Base-by-base conservation (phyloP, 2,888 invertebrate species). In the Aphodius sticticus region DNA sequence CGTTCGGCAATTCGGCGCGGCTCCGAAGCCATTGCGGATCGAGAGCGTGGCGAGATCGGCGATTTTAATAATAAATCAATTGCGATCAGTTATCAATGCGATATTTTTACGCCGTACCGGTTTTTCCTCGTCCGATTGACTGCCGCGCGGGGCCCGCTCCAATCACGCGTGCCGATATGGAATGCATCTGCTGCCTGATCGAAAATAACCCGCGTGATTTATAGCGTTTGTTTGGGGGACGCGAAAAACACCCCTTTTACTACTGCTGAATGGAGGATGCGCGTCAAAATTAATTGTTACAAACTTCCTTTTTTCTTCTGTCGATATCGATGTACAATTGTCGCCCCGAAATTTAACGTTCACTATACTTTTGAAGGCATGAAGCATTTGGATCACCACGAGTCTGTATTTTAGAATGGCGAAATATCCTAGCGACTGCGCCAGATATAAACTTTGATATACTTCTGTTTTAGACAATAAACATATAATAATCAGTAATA, bases 121-220 rank as follows among this genome's bases (percentile, higher is more conserved):
- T 87, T 86, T 85, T 86, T 86, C 85, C 87, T 82, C 87, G 88
- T 87, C 87, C 86, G 86, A 86, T 85, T 87, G 86, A 87, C 86
- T 85, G 86, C 83, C 53, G 53, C 53, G 53, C 53, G 53, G 53
- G 12, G 84, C 83, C 83, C 83, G 83, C 84, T 84, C 88, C 88
- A 88, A 88, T 88, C 88, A 87, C 87, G 86, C 87, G 87, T 87
- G 86, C 85, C 84, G 86, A 86, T 86, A 85, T 86, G 87, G 84
- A 87, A 87, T 87, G 87, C 89, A 89, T 88, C 89, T 88, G 88
- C 87, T 86, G 85, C 85, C 53, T 53, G 53, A 53, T 53, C 53
- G 53, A 86, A 87, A 87, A 88, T 87, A 87, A 7, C 87, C 86
- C 85, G 82, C 82, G 81, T 88, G 89, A 89, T 89, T 88, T 89